These are phyloP conservation scores for Protodeltote pygarga DNA, from an alignment of 2,888 invertebrate species.

Conservation along the genomic window DNA sequence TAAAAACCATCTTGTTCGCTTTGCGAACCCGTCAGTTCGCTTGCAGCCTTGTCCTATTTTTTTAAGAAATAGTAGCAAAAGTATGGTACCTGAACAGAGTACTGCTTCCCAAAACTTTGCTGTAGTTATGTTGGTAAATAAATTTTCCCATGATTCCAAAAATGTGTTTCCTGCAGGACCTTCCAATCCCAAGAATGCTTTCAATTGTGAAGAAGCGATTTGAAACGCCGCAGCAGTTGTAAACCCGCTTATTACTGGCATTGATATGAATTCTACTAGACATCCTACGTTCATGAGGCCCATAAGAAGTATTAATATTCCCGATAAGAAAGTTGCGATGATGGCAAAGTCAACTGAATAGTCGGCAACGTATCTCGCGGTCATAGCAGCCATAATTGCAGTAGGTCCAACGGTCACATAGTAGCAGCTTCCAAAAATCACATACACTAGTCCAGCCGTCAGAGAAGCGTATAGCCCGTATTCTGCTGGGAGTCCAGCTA, in stretches of 20 bases:
- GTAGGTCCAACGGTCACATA: constrained; percentile 94
- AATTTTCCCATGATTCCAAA: constrained; percentile 87
- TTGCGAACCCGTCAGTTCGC: constrained; percentile 74
- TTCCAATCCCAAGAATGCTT: constrained; percentile 89
- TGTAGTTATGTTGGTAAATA: constrained; percentile 87
- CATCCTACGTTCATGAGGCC: constrained; percentile 93
- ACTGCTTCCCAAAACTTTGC: constrained; percentile 88
- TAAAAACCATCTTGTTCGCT: constrained; percentile 88
- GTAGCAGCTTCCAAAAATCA: constrained; percentile 94
- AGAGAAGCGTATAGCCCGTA: constrained; percentile 97
- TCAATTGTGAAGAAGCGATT: constrained; percentile 93
- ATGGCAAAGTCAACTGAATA: constrained; percentile 90
- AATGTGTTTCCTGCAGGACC: constrained; percentile 89
- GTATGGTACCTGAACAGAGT: constrained; percentile 89
- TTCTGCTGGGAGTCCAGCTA: constrained; percentile 90
- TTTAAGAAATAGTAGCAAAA: constrained; percentile 88
- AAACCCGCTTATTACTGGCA: constrained; percentile 94
- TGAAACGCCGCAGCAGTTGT: constrained; percentile 95
- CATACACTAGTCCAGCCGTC: constrained; percentile 95
- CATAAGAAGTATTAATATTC: constrained; percentile 89
- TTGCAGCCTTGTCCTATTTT: constrained; percentile 86
- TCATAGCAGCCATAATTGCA: constrained; percentile 95
- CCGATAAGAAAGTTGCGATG: constrained; percentile 91
- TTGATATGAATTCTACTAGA: constrained; percentile 94
- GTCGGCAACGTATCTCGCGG: constrained; percentile 88